These are phyloP conservation scores for Ceyx erithaca DNA, from an alignment of 2,797 vertebrate species.

Conservation along the genomic window DNA sequence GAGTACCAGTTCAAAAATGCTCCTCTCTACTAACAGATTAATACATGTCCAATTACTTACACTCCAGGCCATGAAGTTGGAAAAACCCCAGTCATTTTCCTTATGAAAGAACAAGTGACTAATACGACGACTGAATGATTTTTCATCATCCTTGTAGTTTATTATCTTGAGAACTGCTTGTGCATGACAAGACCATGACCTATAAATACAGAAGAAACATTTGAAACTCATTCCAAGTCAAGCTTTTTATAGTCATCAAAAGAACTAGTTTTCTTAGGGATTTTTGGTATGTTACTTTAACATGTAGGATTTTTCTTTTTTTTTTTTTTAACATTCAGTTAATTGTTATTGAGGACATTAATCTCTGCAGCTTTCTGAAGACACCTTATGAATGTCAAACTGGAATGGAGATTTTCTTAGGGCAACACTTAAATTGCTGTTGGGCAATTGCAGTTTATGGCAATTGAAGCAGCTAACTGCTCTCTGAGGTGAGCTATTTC, in stretches of 20 bases:
- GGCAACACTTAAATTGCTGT: neutral
- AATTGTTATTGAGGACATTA: neutral
- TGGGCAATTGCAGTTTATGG: neutral
- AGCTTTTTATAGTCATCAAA: neutral
- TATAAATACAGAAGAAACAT: constrained; percentile 72
- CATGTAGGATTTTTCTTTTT: neutral
- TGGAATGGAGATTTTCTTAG: neutral
- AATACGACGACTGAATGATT: constrained; percentile 98
- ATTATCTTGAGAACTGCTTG: constrained; percentile 99
- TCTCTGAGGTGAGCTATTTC: neutral
- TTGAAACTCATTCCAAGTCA: neutral
- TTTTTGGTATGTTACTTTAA: neutral
- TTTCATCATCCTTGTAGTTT: constrained; percentile 98
- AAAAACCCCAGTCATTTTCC: constrained; percentile 99
- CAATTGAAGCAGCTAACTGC: neutral
- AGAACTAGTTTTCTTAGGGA: neutral
- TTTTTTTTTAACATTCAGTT: neutral
- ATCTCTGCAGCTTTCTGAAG: neutral
- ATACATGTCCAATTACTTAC: constrained; percentile 82
- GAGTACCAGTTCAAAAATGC: neutral
- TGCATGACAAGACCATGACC: constrained; percentile 99
- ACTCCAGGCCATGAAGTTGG: constrained; percentile 99
- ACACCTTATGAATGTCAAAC: neutral
- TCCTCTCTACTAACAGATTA: neutral
- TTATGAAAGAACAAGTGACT: constrained; percentile 99